Percentiles rank a stretch among this genome's conserved stretches.
Evolutionary conservation across 2,888 invertebrate species (phyloP).

Genomic region (Ellobium chinense): DNA sequence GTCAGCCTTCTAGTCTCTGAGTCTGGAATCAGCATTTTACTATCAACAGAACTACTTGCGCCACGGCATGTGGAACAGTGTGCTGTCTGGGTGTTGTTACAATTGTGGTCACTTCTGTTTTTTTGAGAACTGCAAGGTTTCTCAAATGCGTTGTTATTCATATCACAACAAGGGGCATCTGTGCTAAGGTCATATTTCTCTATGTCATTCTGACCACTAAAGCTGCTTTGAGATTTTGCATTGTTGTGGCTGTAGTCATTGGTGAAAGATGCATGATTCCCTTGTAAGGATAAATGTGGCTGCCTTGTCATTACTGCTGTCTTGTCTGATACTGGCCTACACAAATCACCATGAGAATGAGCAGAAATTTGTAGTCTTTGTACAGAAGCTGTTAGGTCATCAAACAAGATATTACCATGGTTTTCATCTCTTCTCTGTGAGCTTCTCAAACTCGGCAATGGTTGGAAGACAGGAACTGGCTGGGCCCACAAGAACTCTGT

Average conservation of each 20-base stretch:
- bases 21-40: no score
- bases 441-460: background rate
- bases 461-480: background rate
- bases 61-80: background rate
- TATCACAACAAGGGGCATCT: background rate
- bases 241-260: no score
- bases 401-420: background rate
- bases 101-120: no score
- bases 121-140: background rate
- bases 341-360: background rate
- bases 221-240: no score
- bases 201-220: no score
- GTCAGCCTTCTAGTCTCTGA: no score
- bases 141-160: background rate
- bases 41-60: no score
- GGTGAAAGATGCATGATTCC: background rate
- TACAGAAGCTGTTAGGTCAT: background rate
- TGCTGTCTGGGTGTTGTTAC: background rate
- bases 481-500: background rate
- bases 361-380: conserved; percentile 4
- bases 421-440: background rate
- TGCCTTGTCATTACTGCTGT: background rate
- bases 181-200: background rate
- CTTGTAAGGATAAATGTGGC: no score
- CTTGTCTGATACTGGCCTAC: background rate